Percentiles rank a stretch among this genome's conserved stretches.
These are phyloP conservation scores for Oscheius myriophilus DNA, from an alignment of 2,888 invertebrate genomes.

Conservation along the genomic window DNA sequence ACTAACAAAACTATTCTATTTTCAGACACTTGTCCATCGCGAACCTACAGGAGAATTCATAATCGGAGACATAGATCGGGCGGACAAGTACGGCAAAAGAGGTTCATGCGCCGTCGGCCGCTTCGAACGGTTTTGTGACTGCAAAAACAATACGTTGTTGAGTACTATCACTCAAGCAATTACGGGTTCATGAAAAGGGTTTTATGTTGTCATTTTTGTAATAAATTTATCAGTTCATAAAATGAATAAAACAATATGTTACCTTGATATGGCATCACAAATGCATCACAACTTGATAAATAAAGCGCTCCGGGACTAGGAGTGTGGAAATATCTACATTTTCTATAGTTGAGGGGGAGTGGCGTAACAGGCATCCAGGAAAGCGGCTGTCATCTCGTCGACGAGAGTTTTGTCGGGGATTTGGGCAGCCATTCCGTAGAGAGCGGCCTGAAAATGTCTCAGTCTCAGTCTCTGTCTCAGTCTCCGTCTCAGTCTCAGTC, in stretches of 20 bases:
- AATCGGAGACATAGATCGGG: too few species aligned
- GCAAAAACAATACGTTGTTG: too few species aligned
- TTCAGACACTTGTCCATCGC: too few species aligned
- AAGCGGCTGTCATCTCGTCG: constrained; percentile 83
- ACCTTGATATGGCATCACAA: background rate
- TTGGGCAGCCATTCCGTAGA: constrained; percentile 90
- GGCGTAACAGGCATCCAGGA: constrained; percentile 85
- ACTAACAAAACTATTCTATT: too few species aligned
- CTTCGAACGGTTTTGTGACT: too few species aligned
- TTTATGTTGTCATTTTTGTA: background rate
- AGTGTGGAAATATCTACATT: background rate
- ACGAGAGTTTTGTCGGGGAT: constrained; percentile 91
- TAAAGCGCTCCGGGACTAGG: constrained; percentile 4
- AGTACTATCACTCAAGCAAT: too few species aligned
- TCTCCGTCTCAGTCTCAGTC: too few species aligned
- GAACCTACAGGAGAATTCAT: too few species aligned
- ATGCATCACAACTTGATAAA: background rate
- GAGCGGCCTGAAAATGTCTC: constrained; percentile 80
- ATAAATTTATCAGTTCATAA: background rate
- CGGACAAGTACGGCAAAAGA: too few species aligned
- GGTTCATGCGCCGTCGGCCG: too few species aligned
- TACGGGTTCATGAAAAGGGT: background rate
- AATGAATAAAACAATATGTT: background rate
- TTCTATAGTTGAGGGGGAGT: constrained; percentile 32
- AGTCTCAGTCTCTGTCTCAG: background rate